Conservation (phyloP, 2,113 vertebrate species). For the Sitta europaea region DNA sequence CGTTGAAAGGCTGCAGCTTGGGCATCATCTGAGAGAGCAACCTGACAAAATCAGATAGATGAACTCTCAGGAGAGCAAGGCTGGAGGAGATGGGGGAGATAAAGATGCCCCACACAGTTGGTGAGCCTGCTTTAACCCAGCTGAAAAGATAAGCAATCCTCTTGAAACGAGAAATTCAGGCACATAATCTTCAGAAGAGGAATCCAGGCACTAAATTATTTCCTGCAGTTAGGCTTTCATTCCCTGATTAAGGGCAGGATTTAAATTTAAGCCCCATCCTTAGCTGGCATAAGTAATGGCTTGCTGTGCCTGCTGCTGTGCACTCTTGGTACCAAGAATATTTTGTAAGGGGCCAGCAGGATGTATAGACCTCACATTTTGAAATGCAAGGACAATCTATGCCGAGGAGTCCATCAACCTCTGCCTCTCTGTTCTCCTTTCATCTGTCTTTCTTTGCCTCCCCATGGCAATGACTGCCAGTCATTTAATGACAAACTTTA, state of each 20-base stretch:
- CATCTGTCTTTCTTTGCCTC: background rate
- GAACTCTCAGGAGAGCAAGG: background rate
- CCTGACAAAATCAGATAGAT: background rate
- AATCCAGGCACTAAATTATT: background rate
- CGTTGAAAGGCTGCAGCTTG: background rate
- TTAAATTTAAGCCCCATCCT: background rate
- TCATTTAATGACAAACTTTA: background rate
- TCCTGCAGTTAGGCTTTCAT: background rate
- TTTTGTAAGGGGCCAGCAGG: background rate
- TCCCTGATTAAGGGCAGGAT: background rate
- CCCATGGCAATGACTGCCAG: background rate
- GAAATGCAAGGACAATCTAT: accelerated
- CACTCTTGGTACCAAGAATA: accelerated
- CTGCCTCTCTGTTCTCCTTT: background rate
- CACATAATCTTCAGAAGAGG: background rate
- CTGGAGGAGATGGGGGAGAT: background rate
- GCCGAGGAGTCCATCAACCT: background rate
- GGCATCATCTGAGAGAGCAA: background rate
- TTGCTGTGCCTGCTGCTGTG: background rate
- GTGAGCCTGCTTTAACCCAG: background rate
- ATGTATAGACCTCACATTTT: background rate
- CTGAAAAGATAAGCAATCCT: background rate
- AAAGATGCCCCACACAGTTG: background rate
- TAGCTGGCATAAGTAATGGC: background rate
- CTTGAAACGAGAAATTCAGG: background rate